A percentile compares a stretch with the other conserved stretches of the same genome.
Conservation (phyloP, 92 coral and sea anemone species). For the Epizoanthus rinbou region DNA sequence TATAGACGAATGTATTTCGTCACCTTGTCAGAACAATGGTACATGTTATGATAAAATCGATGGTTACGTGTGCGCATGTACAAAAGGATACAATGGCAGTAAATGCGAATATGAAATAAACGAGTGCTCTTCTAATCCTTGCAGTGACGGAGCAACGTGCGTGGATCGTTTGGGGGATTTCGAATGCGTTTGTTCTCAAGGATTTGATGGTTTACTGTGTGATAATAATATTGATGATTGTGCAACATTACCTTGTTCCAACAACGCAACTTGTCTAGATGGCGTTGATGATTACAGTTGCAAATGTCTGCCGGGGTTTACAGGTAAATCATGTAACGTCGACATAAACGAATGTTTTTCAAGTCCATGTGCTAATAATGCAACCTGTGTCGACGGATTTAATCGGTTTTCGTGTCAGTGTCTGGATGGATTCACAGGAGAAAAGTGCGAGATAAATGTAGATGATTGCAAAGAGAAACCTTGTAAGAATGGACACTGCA, state of each 20-base stretch:
- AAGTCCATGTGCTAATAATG: slow-evolving; percentile 47
- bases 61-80: background rate
- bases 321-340: background rate
- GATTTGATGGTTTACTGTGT: slow-evolving; percentile 6
- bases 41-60: slow-evolving; percentile 43
- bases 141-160: slow-evolving; percentile 21
- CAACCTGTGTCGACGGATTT: slow-evolving; percentile 20
- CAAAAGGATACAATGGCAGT: slow-evolving; percentile 24
- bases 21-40: slow-evolving; percentile 55
- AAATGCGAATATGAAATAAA: slow-evolving; percentile 38
- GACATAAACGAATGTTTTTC: slow-evolving; percentile 28
- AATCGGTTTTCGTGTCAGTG: slow-evolving; percentile 33
- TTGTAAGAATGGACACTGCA: slow-evolving; percentile 44
- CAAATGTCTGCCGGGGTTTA: background rate
- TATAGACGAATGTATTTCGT: slow-evolving; percentile 50
- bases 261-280: slow-evolving; percentile 3
- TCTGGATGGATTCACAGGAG: slow-evolving; percentile 36
- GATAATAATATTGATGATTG: slow-evolving; percentile 1
- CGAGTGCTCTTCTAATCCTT: slow-evolving; percentile 36
- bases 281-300: background rate
- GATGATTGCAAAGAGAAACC: slow-evolving; percentile 47
- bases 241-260: slow-evolving; percentile 4
- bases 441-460: slow-evolving; percentile 45
- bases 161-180: background rate
- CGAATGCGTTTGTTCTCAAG: background rate